phyloP scores from a whole-genome alignment of 2,888 invertebrate genomes.

The Vesta saturnalis region DNA sequence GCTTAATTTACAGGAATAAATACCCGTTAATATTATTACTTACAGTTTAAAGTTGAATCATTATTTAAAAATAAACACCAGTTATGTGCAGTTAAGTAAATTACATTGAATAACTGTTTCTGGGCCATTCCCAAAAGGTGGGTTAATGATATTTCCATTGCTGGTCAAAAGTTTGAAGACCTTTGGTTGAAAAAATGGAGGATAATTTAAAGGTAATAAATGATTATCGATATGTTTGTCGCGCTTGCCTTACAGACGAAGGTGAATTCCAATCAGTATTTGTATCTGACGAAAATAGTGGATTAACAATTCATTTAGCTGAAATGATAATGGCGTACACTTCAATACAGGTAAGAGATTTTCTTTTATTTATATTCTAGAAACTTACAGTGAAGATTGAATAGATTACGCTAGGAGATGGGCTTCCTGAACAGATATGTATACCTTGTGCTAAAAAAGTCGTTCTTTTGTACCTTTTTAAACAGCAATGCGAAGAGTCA shows the following conservation, averaged over 20 bases:
- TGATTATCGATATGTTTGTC: conserved; percentile 51
- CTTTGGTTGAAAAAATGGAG: conserved; percentile 29
- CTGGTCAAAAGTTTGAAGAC: conserved; percentile 54
- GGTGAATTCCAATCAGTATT: conserved; percentile 59
- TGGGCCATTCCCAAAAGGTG: conserved; percentile 41
- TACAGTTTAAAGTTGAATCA: neutral
- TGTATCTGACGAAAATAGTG: conserved; percentile 51
- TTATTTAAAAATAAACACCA: neutral
- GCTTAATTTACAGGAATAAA: neutral
- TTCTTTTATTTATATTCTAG: conserved; percentile 35
- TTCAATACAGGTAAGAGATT: conserved; percentile 56
- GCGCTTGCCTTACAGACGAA: conserved; percentile 57
- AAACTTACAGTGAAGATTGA: neutral
- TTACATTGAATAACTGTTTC: neutral
- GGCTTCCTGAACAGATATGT: conserved; percentile 70
- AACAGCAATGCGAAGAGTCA: conserved; percentile 62
- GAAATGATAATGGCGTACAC: conserved; percentile 61
- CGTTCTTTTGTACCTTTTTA: conserved; percentile 64
- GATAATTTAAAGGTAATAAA: conserved; percentile 28
- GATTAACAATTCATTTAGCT: conserved; percentile 55
- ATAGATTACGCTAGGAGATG: conserved; percentile 64
- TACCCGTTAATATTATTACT: neutral
- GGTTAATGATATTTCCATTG: conserved; percentile 46
- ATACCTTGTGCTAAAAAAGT: conserved; percentile 65
- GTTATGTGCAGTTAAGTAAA: neutral